Percentiles rank a stretch among this genome's conserved stretches.
These are phyloP conservation scores for Agelastica alni DNA, from an alignment of 2,888 invertebrate genomes.

Conservation along the genomic window DNA sequence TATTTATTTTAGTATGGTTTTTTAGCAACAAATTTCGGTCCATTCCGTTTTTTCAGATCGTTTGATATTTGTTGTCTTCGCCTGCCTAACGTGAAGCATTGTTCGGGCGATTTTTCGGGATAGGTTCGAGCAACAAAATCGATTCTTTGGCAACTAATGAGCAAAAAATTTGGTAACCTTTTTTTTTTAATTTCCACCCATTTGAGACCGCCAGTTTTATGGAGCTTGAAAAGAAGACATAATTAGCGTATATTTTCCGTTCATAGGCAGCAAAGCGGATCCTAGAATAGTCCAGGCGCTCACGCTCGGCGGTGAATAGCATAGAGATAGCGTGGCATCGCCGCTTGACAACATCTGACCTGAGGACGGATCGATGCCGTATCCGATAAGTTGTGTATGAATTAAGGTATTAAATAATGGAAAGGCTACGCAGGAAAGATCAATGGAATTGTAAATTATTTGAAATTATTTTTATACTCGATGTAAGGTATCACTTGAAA, in stretches of 20 bases:
- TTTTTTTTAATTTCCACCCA: not conserved
- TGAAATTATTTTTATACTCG: constrained; percentile 5
- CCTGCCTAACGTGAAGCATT: too few relatives aligned
- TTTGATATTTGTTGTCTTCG: too few relatives aligned
- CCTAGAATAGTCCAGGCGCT: constrained; percentile 97
- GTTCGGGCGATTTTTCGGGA: too few relatives aligned
- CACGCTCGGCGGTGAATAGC: constrained; percentile 76
- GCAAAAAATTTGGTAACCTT: too few relatives aligned
- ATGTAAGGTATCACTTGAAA: not conserved
- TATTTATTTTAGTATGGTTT: too few relatives aligned
- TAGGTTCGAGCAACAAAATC: too few relatives aligned
- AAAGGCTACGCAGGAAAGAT: constrained; percentile 11
- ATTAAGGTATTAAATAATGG: not conserved
- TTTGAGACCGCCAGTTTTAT: too few relatives aligned
- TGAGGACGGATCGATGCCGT: not conserved
- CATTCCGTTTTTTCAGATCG: too few relatives aligned
- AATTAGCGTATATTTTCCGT: too few relatives aligned
- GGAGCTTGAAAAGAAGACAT: too few relatives aligned
- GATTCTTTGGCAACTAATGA: too few relatives aligned
- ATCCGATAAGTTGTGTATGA: not conserved
- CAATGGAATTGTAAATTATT: not conserved
- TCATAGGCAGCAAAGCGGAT: constrained; percentile 86
- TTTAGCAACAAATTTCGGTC: too few relatives aligned
- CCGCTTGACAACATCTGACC: constrained; percentile 33
- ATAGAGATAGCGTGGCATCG: constrained; percentile 50